phyloP scores from a whole-genome alignment of 2,888 invertebrate genomes.

The Crocallis elinguaria region DNA sequence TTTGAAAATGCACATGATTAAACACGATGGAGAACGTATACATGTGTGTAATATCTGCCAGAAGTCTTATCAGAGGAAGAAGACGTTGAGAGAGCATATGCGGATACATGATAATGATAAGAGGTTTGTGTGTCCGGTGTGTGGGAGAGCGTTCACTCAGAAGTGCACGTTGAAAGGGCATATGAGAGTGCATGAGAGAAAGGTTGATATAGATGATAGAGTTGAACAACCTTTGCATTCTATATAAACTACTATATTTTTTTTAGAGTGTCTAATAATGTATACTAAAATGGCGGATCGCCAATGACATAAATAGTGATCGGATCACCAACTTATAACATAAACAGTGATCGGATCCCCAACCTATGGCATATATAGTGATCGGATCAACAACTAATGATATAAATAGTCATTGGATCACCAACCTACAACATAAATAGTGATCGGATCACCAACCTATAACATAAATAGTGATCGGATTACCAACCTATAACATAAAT shows the following conservation, averaged over 20 bases:
- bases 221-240: conserved; percentile 54
- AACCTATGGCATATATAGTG: no score
- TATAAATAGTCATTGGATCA: no score
- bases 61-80: conserved; percentile 78
- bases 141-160: conserved; percentile 77
- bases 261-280: background rate
- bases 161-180: conserved; percentile 79
- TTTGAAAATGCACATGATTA: conserved; percentile 84
- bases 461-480: no score
- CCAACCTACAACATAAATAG: no score
- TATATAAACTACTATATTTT: conserved; percentile 32
- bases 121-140: conserved; percentile 72
- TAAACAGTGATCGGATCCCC: no score
- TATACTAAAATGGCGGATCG: no score
- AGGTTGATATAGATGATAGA: conserved; percentile 59
- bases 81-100: conserved; percentile 73
- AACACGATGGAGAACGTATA: conserved; percentile 81
- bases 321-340: no score
- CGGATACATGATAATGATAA: conserved; percentile 78
- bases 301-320: no score
- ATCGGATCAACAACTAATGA: no score
- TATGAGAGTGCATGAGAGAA: conserved; percentile 72
- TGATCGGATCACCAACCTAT: no score
- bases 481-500: no score
- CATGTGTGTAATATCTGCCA: conserved; percentile 80